phyloP scores from a whole-genome alignment of 2,113 vertebrate species.

The Larimichthys crocea region DNA sequence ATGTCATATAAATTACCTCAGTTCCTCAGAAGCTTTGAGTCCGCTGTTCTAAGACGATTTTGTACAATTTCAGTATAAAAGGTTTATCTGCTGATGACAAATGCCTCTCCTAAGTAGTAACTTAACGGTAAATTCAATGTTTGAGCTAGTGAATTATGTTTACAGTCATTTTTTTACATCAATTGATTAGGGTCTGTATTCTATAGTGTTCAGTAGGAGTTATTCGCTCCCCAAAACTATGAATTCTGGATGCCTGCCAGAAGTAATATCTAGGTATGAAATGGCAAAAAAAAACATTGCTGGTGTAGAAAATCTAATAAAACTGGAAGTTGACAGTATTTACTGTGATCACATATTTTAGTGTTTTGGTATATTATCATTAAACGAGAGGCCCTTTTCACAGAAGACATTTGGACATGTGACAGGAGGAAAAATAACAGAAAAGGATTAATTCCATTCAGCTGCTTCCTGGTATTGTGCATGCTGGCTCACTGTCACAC shows the following conservation, averaged over 20 bases:
- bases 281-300: background rate
- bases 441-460: background rate
- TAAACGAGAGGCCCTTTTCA: background rate
- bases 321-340: background rate
- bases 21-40: background rate
- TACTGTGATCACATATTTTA: background rate
- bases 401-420: background rate
- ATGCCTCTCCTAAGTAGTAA: background rate
- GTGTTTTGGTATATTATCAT: background rate
- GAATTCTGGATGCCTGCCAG: background rate
- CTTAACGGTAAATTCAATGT: background rate
- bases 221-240: background rate
- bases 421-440: background rate
- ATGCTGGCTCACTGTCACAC: background rate
- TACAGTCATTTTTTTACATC: background rate
- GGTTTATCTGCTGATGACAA: background rate
- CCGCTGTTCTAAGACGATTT: background rate
- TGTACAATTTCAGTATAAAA: background rate
- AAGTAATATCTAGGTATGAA: background rate
- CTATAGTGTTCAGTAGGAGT: background rate
- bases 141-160: background rate
- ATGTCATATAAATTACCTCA: background rate
- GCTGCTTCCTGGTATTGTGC: background rate
- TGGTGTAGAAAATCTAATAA: background rate
- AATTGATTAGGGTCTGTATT: background rate